These are phyloP conservation scores for Halictus rubicundus DNA, from an alignment of 1,140 invertebrate genomes.

Conservation along the genomic window DNA sequence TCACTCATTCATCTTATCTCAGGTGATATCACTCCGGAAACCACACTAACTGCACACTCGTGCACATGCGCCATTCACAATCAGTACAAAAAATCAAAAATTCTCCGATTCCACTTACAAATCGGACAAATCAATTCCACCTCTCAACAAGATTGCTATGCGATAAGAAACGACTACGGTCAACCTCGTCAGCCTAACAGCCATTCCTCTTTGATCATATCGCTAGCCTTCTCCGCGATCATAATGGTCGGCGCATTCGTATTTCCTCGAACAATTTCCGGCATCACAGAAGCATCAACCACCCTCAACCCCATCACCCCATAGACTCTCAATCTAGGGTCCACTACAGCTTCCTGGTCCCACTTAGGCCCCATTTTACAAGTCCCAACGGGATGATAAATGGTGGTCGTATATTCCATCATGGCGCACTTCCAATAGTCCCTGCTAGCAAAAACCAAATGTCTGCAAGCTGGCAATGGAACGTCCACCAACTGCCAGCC, in stretches of 20 bases:
- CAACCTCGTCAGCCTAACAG: too few species aligned
- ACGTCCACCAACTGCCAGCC: slow-evolving; percentile 59
- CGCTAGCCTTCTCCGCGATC: slow-evolving; percentile 89
- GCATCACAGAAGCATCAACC: slow-evolving; percentile 91
- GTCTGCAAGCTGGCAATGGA: slow-evolving; percentile 68
- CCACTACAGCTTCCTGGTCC: slow-evolving; percentile 85
- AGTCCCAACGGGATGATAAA: slow-evolving; percentile 88
- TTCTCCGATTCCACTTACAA: too few species aligned
- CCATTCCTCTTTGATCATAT: slow-evolving; percentile 77
- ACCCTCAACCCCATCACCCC: slow-evolving; percentile 87
- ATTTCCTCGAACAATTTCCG: slow-evolving; percentile 86
- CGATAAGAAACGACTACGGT: too few species aligned
- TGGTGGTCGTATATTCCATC: slow-evolving; percentile 82
- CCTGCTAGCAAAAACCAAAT: slow-evolving; percentile 78
- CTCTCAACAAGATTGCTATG: too few species aligned
- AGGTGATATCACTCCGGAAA: too few species aligned
- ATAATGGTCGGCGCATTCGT: slow-evolving; percentile 89
- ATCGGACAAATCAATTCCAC: too few species aligned
- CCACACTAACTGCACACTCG: too few species aligned
- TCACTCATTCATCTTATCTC: too few species aligned
- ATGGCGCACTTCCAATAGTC: slow-evolving; percentile 86
- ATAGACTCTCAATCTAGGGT: slow-evolving; percentile 85
- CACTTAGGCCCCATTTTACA: slow-evolving; percentile 87
- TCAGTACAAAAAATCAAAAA: too few species aligned
- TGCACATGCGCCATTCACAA: too few species aligned